Evolutionary conservation across 2,113 vertebrate genomes (phyloP).

Genomic region (Bufo gargarizans): DNA sequence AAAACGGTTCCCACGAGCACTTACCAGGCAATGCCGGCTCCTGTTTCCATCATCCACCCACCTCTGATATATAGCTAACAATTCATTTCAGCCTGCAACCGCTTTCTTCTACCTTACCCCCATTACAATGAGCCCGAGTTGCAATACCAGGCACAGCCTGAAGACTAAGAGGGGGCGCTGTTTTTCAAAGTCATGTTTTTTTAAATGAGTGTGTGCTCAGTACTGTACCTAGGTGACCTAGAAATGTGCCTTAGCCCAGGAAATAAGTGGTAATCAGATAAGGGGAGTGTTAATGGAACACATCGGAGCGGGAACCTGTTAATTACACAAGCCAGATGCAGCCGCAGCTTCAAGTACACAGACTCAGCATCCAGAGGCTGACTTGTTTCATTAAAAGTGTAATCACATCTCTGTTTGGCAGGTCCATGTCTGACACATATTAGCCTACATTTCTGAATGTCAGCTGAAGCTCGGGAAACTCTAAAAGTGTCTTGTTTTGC

Average conservation of each 20-base stretch:
- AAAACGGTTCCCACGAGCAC: neutral
- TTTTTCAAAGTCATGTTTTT: neutral
- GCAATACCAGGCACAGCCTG: neutral
- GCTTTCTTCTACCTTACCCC: neutral
- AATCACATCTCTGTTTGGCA: slow-evolving; percentile 9
- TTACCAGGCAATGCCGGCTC: neutral
- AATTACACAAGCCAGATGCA: slow-evolving; percentile 40
- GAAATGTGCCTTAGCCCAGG: neutral
- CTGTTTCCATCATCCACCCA: neutral
- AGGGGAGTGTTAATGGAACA: slow-evolving; percentile 46
- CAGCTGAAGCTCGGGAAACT: neutral
- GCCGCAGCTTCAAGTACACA: neutral
- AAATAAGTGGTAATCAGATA: slow-evolving; percentile 17
- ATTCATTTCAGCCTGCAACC: neutral
- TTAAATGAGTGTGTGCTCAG: slow-evolving; percentile 7
- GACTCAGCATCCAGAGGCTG: slow-evolving; percentile 13
- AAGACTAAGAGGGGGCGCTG: neutral
- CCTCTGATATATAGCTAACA: neutral
- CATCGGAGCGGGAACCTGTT: slow-evolving; percentile 30
- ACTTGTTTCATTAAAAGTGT: slow-evolving; percentile 47
- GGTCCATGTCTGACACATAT: slow-evolving; percentile 27
- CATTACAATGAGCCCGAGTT: neutral
- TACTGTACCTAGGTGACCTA: neutral
- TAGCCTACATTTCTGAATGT: neutral
- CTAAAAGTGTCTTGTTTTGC: neutral